Evolutionary conservation across 1,140 invertebrate genomes (phyloP).

Genomic region (Drosophila kohkoa): DNA sequence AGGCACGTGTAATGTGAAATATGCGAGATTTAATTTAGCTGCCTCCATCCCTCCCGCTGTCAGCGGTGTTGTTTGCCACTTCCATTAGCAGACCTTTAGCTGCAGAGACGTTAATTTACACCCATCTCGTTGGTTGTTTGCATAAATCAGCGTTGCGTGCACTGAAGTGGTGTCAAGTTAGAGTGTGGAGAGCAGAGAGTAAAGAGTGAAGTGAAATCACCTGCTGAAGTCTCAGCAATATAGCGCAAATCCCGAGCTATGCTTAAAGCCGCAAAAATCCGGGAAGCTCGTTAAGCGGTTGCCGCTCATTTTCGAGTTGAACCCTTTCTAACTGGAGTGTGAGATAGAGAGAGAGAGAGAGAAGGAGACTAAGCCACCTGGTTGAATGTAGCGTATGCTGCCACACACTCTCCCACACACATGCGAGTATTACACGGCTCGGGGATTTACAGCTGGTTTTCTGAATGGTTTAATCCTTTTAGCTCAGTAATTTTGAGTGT

Average conservation of each 20-base stretch:
- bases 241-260: slow-evolving; percentile 22
- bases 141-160: slow-evolving; percentile 67
- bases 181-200: no score
- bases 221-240: background rate
- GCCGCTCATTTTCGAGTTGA: slow-evolving; percentile 41
- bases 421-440: slow-evolving; percentile 56
- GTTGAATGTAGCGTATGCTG: slow-evolving; percentile 56
- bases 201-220: background rate
- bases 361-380: slow-evolving; percentile 50
- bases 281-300: slow-evolving; percentile 57
- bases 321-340: slow-evolving; percentile 39
- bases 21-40: slow-evolving; percentile 62
- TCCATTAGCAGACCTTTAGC: slow-evolving; percentile 71
- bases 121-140: slow-evolving; percentile 71
- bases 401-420: slow-evolving; percentile 34
- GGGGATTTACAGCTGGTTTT: slow-evolving; percentile 67
- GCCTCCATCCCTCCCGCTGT: background rate
- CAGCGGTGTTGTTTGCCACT: slow-evolving; percentile 45
- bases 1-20: slow-evolving; percentile 56
- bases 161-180: slow-evolving; percentile 6
- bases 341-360: background rate
- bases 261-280: slow-evolving; percentile 77
- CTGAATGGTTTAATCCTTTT: slow-evolving; percentile 71
- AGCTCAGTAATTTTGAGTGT: slow-evolving; percentile 57
- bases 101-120: slow-evolving; percentile 73